Conservation (phyloP, 1,140 invertebrate genomes). For the Caenorhabditis remanei region DNA sequence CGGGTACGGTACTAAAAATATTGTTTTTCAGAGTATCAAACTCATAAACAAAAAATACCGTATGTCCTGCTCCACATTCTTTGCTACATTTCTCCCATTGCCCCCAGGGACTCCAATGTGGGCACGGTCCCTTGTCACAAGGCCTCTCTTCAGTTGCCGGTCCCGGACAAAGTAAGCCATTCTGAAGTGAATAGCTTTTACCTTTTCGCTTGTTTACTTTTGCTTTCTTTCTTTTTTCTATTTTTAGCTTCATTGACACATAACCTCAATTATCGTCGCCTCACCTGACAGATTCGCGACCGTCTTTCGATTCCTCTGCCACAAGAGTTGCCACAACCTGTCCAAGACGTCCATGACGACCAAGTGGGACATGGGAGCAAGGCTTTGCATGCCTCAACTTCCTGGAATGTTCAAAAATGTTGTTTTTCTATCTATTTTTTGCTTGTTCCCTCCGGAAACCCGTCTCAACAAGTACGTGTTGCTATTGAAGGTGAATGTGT, state of each 20-base stretch:
- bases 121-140: conserved; percentile 62
- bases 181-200: conserved; percentile 50
- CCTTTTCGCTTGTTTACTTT: conserved; percentile 28
- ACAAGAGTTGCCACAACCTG: conserved; percentile 62
- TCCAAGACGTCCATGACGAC: conserved; percentile 64
- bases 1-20: conserved; percentile 82
- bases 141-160: conserved; percentile 59
- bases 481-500: conserved; percentile 25
- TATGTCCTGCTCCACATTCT: conserved; percentile 84
- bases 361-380: conserved; percentile 59
- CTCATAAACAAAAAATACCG: conserved; percentile 7
- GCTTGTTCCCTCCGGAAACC: neutral
- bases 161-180: conserved; percentile 63
- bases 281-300: conserved; percentile 55
- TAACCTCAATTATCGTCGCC: conserved; percentile 43
- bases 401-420: conserved; percentile 40
- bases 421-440: neutral
- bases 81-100: conserved; percentile 85
- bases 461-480: neutral
- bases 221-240: neutral
- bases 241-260: conserved; percentile 31
- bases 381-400: conserved; percentile 61
- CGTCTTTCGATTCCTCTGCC: conserved; percentile 57
- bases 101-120: conserved; percentile 83
- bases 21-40: neutral